phyloP scores from a whole-genome alignment of 2,888 invertebrate genomes.

The Pandemis heparana region DNA sequence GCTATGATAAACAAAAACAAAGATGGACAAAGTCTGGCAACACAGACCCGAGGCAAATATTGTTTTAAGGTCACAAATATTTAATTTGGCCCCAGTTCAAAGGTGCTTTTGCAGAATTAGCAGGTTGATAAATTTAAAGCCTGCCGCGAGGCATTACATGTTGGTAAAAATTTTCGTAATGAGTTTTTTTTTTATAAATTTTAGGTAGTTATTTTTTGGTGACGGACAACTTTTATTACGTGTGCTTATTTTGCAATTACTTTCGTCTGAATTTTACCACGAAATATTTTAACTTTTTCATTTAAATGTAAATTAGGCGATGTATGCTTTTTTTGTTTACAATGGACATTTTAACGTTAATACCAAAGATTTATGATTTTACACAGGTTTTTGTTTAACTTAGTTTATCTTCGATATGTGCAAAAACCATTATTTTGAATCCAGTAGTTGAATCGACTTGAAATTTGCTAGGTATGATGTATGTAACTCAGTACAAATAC shows the following conservation, averaged over 20 bases:
- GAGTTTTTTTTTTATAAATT: background rate
- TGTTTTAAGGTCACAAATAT: constrained; percentile 27
- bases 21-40: constrained; percentile 33
- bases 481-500: too few species aligned
- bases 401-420: too few species aligned
- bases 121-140: constrained; percentile 20
- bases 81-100: constrained; percentile 29
- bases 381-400: too few species aligned
- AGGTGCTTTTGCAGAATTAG: constrained; percentile 13
- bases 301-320: background rate
- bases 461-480: too few species aligned
- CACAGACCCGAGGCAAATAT: constrained; percentile 33
- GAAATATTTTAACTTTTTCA: background rate
- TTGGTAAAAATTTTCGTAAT: background rate
- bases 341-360: background rate
- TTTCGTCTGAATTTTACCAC: background rate
- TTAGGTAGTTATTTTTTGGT: background rate
- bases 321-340: background rate
- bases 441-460: too few species aligned
- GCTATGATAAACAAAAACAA: constrained; percentile 30
- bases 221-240: background rate
- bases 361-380: too few species aligned
- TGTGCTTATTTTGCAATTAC: background rate
- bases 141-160: background rate
- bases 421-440: too few species aligned